Evolutionary conservation across 2,888 invertebrate species (phyloP).

Genomic region (Himalopsyche kuldschensis): DNA sequence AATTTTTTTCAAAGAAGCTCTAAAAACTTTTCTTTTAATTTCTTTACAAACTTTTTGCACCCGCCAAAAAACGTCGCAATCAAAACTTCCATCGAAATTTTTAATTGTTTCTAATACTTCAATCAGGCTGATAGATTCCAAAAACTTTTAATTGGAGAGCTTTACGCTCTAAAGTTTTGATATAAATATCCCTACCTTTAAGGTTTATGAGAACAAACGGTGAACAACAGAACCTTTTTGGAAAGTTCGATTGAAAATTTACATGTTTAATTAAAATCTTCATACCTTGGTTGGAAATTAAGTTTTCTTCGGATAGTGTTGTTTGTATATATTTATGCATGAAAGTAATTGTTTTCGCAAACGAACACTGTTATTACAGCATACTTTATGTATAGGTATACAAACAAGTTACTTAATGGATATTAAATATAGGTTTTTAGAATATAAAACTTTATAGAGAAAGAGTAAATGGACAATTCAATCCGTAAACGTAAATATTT

Average conservation of each 20-base stretch:
- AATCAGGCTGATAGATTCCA: not conserved
- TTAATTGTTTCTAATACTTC: not conserved
- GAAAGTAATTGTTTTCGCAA: too few species aligned
- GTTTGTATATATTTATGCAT: not conserved
- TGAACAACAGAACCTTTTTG: not conserved
- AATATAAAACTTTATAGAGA: too few species aligned
- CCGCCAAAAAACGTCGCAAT: not conserved
- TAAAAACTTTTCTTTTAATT: not conserved
- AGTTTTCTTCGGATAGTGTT: not conserved
- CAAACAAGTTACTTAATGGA: too few species aligned
- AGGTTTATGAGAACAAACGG: not conserved
- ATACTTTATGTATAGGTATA: too few species aligned
- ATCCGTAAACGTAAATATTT: too few species aligned
- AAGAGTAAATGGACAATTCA: too few species aligned
- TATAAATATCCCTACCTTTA: not conserved
- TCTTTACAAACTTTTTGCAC: not conserved
- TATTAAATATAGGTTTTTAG: too few species aligned
- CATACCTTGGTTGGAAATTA: not conserved
- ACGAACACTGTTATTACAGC: too few species aligned
- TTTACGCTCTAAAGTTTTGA: not conserved
- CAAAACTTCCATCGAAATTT: not conserved
- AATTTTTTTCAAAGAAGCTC: not conserved
- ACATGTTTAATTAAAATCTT: not conserved
- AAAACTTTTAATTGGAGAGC: not conserved
- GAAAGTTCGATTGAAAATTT: not conserved